Evolutionary conservation across 2,113 vertebrate species (phyloP).

Genomic region (Plotosus lineatus): DNA sequence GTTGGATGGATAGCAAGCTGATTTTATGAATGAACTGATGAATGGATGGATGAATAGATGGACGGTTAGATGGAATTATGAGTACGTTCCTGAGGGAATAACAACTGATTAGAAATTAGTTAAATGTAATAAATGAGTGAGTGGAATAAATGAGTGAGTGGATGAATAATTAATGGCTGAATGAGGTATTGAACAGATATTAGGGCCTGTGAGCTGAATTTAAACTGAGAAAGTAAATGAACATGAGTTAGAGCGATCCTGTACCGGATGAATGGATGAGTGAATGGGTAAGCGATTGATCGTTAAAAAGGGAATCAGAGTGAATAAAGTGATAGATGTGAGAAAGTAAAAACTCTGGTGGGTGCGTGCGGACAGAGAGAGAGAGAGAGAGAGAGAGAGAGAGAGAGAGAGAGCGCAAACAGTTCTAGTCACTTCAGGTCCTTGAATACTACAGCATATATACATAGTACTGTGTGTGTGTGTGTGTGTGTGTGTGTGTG

Average conservation of each 20-base stretch:
- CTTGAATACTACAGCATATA: neutral
- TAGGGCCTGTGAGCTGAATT: too few species aligned
- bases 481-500: neutral
- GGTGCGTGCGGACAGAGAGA: neutral
- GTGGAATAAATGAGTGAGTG: too few species aligned
- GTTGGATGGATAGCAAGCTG: neutral
- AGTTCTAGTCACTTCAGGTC: constrained; percentile 7
- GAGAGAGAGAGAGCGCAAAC: neutral
- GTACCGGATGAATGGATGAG: neutral
- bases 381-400: neutral
- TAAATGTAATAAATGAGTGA: too few species aligned
- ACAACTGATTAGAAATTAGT: too few species aligned
- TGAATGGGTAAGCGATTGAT: neutral
- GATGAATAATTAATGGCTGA: too few species aligned
- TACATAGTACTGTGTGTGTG: neutral
- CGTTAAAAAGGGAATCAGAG: neutral
- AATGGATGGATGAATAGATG: too few species aligned
- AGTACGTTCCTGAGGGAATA: too few species aligned
- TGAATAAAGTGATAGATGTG: neutral
- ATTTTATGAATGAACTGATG: neutral
- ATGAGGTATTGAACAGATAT: too few species aligned
- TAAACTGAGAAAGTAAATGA: too few species aligned
- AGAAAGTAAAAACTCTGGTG: neutral
- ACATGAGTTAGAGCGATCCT: neutral
- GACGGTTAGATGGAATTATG: too few species aligned